Evolutionary conservation across 1,140 invertebrate genomes (phyloP).

Genomic region (Eupeodes corollae): DNA sequence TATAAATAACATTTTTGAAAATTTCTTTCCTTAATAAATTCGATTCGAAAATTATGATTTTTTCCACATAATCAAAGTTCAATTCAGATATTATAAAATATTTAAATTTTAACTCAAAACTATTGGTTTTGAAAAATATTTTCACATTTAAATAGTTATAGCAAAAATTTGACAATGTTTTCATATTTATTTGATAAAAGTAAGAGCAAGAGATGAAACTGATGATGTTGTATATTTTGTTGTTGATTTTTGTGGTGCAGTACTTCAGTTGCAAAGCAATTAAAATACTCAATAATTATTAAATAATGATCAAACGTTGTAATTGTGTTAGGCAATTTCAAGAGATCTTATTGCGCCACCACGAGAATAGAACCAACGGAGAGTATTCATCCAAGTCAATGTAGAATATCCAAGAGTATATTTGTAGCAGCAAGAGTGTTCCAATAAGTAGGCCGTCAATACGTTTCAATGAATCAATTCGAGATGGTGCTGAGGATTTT

Average conservation of each 20-base stretch:
- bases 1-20: too few relatives aligned
- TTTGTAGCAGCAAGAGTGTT: neutral
- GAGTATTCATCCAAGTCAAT: slow-evolving; percentile 5
- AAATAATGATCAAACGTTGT: slow-evolving; percentile 2
- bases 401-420: neutral
- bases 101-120: too few relatives aligned
- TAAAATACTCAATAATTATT: neutral
- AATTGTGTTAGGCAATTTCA: neutral
- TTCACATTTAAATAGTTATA: too few relatives aligned
- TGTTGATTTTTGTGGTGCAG: neutral
- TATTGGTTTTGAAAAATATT: too few relatives aligned
- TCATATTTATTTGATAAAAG: neutral
- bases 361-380: slow-evolving; percentile 5
- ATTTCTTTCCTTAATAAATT: too few relatives aligned
- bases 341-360: slow-evolving; percentile 9
- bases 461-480: neutral
- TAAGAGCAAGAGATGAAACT: neutral
- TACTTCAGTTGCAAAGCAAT: neutral
- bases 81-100: too few relatives aligned
- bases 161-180: too few relatives aligned
- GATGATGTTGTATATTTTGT: neutral
- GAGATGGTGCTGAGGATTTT: neutral
- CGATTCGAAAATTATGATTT: too few relatives aligned
- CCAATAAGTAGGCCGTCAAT: neutral
- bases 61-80: too few relatives aligned